A percentile compares a stretch with the other conserved stretches of the same genome.
phyloP scores from a whole-genome alignment of 1,140 invertebrate genomes.

The Ladona fulva region DNA sequence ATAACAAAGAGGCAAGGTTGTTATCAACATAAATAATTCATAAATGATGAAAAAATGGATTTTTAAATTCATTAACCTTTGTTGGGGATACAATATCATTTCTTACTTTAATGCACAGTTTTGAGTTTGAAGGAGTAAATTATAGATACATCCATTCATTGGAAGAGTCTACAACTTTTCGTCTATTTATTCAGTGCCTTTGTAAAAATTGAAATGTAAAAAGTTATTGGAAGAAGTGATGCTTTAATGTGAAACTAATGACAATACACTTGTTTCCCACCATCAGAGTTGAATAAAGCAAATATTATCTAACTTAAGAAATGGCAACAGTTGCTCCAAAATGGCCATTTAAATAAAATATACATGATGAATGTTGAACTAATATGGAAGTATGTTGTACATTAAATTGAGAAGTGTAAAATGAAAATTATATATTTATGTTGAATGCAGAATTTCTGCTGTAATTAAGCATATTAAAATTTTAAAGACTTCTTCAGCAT shows the following conservation, averaged over 20 bases:
- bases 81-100: too few species aligned
- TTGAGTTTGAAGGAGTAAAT: background rate
- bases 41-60: background rate
- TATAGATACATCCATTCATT: background rate
- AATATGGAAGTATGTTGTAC: background rate
- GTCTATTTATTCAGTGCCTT: constrained; percentile 5
- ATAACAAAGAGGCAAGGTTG: background rate
- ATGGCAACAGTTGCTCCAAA: background rate
- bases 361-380: background rate
- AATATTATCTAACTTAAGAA: background rate
- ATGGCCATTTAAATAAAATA: background rate
- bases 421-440: constrained; percentile 4
- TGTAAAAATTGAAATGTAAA: background rate
- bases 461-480: background rate
- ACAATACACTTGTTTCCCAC: constrained; percentile 2
- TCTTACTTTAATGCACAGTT: too few species aligned
- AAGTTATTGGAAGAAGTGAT: background rate
- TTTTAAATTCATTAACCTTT: background rate
- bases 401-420: background rate
- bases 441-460: background rate
- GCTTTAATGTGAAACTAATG: constrained; percentile 2
- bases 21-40: background rate
- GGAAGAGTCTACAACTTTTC: background rate
- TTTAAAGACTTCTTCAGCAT: background rate
- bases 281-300: background rate